A percentile compares a stretch with the other conserved stretches of the same genome.
Conservation (phyloP, 2,888 invertebrate species). For the Heliconius sara region DNA sequence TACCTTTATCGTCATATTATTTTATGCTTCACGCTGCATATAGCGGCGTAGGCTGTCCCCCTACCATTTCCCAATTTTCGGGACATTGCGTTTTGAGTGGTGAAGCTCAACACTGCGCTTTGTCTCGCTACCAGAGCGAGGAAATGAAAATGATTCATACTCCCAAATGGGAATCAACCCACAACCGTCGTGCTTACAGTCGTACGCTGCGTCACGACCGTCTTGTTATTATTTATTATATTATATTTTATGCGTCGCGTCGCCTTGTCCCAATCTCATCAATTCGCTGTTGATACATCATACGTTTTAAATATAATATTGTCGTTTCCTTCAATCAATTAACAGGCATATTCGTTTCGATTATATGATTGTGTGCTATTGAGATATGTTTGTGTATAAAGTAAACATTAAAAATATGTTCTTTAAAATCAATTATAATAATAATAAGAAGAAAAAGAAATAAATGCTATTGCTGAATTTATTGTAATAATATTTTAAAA, state of each 20-base stretch:
- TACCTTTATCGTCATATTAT: conserved; percentile 8
- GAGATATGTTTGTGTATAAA: too few relatives aligned
- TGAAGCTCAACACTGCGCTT: background rate
- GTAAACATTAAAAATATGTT: too few relatives aligned
- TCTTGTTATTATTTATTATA: background rate
- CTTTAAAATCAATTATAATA: too few relatives aligned
- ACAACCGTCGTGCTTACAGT: background rate
- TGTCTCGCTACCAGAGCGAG: background rate
- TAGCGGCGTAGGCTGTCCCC: background rate
- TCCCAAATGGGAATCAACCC: background rate
- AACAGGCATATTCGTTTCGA: too few relatives aligned
- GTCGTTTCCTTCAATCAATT: background rate
- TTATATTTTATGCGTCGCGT: background rate
- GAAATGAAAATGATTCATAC: background rate
- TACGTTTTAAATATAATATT: background rate
- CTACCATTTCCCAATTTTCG: too few relatives aligned
- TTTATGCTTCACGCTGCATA: conserved; percentile 15
- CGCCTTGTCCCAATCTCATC: background rate
- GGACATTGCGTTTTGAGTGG: too few relatives aligned
- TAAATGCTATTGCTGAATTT: too few relatives aligned
- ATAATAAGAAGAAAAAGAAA: too few relatives aligned
- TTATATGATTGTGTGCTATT: too few relatives aligned
- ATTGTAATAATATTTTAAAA: too few relatives aligned
- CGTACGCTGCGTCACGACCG: too few relatives aligned
- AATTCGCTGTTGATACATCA: background rate